These are phyloP conservation scores for Platycheirus albimanus DNA, from an alignment of 2,888 invertebrate species.

Conservation along the genomic window DNA sequence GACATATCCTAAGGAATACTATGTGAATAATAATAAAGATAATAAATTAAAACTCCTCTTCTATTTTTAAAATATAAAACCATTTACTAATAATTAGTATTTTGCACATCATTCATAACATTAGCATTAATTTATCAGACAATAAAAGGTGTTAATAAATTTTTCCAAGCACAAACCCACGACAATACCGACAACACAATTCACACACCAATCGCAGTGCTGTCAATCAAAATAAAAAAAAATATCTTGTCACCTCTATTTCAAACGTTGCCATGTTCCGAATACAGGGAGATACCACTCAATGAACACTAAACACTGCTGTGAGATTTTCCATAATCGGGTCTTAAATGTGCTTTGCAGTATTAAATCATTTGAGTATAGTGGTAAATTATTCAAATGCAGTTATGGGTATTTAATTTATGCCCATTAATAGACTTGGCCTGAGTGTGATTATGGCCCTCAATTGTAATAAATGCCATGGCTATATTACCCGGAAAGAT, in stretches of 20 bases:
- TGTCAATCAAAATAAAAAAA: conserved; percentile 49
- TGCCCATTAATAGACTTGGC: conserved; percentile 19
- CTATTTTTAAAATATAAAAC: too few relatives aligned
- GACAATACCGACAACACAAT: background rate
- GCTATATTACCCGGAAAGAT: conserved; percentile 46
- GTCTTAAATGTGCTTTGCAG: conserved; percentile 37
- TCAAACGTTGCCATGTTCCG: conserved; percentile 15
- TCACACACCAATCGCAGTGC: background rate
- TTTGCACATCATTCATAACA: conserved; percentile 36
- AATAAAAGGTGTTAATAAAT: conserved; percentile 54
- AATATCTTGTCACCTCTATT: conserved; percentile 59
- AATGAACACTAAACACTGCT: conserved; percentile 57
- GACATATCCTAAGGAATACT: too few relatives aligned
- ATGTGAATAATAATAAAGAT: too few relatives aligned
- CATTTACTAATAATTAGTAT: too few relatives aligned
- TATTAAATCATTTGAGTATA: conserved; percentile 35
- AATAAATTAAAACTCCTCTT: too few relatives aligned
- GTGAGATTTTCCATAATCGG: conserved; percentile 53
- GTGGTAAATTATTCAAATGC: conserved; percentile 12
- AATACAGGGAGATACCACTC: conserved; percentile 6
- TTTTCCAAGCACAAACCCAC: background rate
- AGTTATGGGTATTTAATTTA: conserved; percentile 25
- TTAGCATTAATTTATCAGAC: conserved; percentile 52
- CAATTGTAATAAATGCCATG: background rate
- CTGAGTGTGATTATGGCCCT: background rate